phyloP scores from a whole-genome alignment of 1,140 invertebrate species.

The Euglossa dilemma region DNA sequence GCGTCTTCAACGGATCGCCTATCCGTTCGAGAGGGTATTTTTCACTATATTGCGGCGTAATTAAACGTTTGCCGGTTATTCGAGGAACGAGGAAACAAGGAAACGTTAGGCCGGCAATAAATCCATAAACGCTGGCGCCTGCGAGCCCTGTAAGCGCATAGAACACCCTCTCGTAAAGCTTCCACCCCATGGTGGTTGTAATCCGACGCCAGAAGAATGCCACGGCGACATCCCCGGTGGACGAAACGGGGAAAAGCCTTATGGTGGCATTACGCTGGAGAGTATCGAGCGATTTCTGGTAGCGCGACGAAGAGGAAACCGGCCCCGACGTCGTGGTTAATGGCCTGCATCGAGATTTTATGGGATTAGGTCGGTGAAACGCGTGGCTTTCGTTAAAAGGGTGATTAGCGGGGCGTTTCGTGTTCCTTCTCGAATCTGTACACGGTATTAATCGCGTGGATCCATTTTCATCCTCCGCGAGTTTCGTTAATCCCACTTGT shows the following conservation, averaged over 20 bases:
- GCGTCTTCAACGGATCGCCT: too few species aligned
- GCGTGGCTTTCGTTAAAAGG: neutral
- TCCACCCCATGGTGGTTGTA: slow-evolving; percentile 26
- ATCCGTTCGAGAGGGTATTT: too few species aligned
- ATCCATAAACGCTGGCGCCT: slow-evolving; percentile 47
- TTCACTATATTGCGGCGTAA: neutral
- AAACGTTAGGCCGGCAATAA: slow-evolving; percentile 17
- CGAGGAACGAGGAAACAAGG: neutral
- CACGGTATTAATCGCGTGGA: too few species aligned
- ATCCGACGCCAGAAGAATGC: slow-evolving; percentile 34
- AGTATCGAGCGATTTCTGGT: slow-evolving; percentile 43
- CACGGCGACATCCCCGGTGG: neutral
- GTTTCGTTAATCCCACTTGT: neutral
- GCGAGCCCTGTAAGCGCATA: neutral
- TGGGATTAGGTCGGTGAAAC: slow-evolving; percentile 49
- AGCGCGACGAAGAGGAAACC: neutral
- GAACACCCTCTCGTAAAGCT: neutral
- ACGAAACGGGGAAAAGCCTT: slow-evolving; percentile 22
- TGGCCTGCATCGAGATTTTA: neutral
- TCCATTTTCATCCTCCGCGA: neutral
- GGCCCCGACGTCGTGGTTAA: slow-evolving; percentile 4
- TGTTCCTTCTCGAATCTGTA: neutral
- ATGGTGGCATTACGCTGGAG: neutral
- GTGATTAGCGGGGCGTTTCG: slow-evolving; percentile 34
- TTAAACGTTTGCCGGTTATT: neutral